phyloP scores from a whole-genome alignment of 2,113 vertebrate genomes.

The Halcyon malimbica region DNA sequence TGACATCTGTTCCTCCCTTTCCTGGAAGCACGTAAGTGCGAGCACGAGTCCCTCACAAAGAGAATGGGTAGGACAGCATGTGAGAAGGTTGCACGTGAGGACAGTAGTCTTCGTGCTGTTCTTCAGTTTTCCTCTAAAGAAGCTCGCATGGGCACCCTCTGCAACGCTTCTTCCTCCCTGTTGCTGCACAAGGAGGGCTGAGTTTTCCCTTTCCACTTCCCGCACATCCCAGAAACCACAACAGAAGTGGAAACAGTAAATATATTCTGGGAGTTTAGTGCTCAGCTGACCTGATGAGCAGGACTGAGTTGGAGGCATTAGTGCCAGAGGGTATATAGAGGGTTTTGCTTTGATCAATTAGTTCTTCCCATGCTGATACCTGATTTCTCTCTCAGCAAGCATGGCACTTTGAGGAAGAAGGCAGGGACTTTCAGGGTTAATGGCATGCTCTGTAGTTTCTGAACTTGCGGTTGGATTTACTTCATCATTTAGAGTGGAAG shows the following conservation, averaged over 20 bases:
- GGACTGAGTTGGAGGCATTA: not conserved
- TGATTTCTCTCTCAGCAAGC: not conserved
- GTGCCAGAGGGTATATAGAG: not conserved
- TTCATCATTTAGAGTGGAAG: not conserved
- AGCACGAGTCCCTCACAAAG: not conserved
- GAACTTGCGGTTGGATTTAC: not conserved
- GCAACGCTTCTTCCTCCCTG: not conserved
- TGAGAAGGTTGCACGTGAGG: not conserved
- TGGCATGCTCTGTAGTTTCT: not conserved
- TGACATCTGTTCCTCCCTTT: not conserved
- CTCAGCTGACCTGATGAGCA: not conserved
- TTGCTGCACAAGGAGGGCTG: accelerated
- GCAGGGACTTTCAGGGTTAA: not conserved
- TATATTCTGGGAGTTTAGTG: not conserved
- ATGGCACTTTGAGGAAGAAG: not conserved
- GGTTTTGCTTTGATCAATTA: not conserved
- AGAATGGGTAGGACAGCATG: not conserved
- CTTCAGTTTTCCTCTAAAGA: not conserved
- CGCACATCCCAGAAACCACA: too few species aligned
- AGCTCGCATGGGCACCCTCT: not conserved
- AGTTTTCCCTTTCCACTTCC: not conserved
- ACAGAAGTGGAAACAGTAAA: not conserved
- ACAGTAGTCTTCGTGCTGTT: not conserved
- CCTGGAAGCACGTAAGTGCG: not conserved
- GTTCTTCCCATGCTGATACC: not conserved